These are phyloP conservation scores for Aelia acuminata DNA, from an alignment of 2,888 invertebrate species.

Conservation along the genomic window DNA sequence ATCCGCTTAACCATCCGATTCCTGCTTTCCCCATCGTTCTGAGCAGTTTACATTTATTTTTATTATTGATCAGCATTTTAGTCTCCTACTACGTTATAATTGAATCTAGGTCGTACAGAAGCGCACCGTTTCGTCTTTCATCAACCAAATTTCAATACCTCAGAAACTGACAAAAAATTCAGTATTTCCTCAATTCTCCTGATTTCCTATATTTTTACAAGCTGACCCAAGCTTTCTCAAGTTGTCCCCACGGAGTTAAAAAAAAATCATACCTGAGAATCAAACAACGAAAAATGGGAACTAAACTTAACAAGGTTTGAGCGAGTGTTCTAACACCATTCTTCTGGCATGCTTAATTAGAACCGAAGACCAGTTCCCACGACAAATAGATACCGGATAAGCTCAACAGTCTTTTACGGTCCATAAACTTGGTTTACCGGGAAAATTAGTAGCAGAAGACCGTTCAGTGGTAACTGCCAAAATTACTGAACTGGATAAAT, in stretches of 20 bases:
- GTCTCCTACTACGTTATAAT: too few relatives aligned
- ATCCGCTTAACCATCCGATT: too few relatives aligned
- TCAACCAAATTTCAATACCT: too few relatives aligned
- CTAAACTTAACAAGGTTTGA: background rate
- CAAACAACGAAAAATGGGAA: background rate
- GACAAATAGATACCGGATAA: background rate
- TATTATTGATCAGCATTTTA: too few relatives aligned
- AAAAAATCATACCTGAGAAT: background rate
- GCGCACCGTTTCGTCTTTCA: too few relatives aligned
- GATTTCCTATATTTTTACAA: background rate
- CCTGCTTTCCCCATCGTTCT: too few relatives aligned
- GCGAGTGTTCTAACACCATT: background rate
- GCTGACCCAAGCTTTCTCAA: background rate
- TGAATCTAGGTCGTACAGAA: too few relatives aligned
- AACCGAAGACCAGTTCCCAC: background rate
- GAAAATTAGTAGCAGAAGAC: background rate
- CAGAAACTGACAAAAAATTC: too few relatives aligned
- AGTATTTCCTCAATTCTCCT: background rate
- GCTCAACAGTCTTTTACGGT: slow-evolving; percentile 17
- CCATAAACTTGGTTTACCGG: background rate
- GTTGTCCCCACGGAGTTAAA: background rate
- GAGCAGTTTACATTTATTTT: too few relatives aligned
- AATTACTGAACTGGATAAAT: background rate
- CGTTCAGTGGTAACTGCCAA: background rate
- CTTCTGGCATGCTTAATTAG: background rate